Base-by-base conservation (phyloP, 2,888 invertebrate genomes). In the Dusona sp. region DNA sequence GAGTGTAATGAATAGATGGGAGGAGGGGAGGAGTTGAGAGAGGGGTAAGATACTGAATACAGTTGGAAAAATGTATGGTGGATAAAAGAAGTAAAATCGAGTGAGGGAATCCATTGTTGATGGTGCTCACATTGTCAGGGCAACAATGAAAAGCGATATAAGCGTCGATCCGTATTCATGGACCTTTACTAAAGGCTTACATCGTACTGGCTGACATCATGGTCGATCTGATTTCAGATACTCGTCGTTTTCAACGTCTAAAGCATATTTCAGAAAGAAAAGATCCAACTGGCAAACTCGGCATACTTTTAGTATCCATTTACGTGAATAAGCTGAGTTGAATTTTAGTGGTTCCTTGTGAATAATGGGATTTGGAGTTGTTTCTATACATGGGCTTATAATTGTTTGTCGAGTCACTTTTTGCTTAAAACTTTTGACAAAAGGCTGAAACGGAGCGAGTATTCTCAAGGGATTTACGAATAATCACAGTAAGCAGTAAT, bases 131-230 rank as follows among this genome's bases (percentile, higher is more conserved):
- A 89, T 88, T 89, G 89, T 88, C 81, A 78, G 51, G 79, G 75
- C 88, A 87, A 89, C 88, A 89, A 89, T 88, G 84, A 87, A 73
- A 73, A 82, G 54, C 74, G 77, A 85, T 83, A 85, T 79, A 82
- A 81, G 45, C 74, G 73, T 54, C 79, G 48, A 77, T 84, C 79
- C 79, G 74, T 74, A 72, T 57, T 77, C 33, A 61, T 51, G 25
- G 22, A 48, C 51, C 48, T 64, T 11, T 72, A 73, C 51, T 65
- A 73, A 13, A 80, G 64, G 65, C 64, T 73, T 67, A 67, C 72
- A 36, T 38, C 29, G 4, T 9, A 48, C 73, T 65, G 8, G 33
- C 64, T 51, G 48, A 64, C 38, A 22, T 61, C 65, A 64, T 51
- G 51, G 48, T 72, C 73, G 45, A 65, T 61, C 65, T 54, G 33